Conservation (phyloP, 1,140 invertebrate species). For the Panagrolaimus sp. region DNA sequence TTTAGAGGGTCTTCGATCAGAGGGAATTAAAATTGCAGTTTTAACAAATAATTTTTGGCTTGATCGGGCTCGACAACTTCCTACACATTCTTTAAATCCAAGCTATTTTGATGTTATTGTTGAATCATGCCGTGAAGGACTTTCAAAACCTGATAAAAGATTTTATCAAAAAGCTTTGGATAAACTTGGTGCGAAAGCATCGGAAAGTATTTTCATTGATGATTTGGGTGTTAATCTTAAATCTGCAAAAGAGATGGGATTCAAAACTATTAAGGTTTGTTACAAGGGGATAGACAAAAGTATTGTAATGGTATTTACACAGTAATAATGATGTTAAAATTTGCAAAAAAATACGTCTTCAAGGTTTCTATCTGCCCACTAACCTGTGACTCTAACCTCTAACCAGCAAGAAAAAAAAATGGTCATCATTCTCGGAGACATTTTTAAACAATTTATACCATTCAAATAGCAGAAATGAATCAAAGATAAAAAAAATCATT, state of each 20-base stretch:
- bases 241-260: slow-evolving; percentile 57
- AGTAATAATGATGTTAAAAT: too few relatives aligned
- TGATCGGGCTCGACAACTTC: slow-evolving; percentile 41
- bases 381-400: too few relatives aligned
- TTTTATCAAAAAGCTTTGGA: slow-evolving; percentile 58
- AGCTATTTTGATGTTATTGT: slow-evolving; percentile 59
- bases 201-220: slow-evolving; percentile 60
- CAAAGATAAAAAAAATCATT: too few relatives aligned
- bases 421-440: too few relatives aligned
- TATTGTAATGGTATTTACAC: too few relatives aligned
- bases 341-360: too few relatives aligned
- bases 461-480: too few relatives aligned
- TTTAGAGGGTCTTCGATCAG: slow-evolving; percentile 54
- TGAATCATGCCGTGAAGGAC: slow-evolving; percentile 59
- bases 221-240: slow-evolving; percentile 60
- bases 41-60: slow-evolving; percentile 61
- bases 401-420: too few relatives aligned
- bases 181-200: slow-evolving; percentile 50
- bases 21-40: slow-evolving; percentile 60
- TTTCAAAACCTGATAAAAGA: slow-evolving; percentile 58
- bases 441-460: too few relatives aligned
- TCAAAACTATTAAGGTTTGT: slow-evolving; percentile 60
- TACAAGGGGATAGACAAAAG: too few relatives aligned
- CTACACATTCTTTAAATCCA: slow-evolving; percentile 42
- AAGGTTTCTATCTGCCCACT: too few relatives aligned